phyloP scores from a whole-genome alignment of 2,888 invertebrate genomes.

The Hemithea aestivaria region DNA sequence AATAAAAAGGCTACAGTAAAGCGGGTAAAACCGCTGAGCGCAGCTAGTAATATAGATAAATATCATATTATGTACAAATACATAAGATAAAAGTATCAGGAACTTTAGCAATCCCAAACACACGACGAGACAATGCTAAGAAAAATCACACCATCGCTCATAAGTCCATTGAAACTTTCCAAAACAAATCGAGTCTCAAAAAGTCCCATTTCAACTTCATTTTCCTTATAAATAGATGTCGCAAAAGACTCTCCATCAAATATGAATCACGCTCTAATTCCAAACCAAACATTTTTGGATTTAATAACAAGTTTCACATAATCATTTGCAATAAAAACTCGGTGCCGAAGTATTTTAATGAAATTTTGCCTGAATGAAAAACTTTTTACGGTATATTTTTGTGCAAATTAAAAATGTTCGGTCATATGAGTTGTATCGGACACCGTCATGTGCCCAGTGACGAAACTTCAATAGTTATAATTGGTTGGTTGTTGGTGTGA shows the following conservation, averaged over 20 bases:
- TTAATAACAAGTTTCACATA: conserved; percentile 21
- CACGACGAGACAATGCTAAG: too few species aligned
- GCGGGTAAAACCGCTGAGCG: too few species aligned
- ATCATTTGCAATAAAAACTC: conserved; percentile 22
- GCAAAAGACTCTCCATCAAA: conserved; percentile 16
- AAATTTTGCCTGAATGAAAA: conserved; percentile 19
- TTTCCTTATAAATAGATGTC: conserved; percentile 12
- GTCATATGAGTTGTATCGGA: conserved; percentile 16
- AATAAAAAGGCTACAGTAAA: too few species aligned
- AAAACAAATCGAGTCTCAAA: neutral
- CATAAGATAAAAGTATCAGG: too few species aligned
- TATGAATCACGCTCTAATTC: conserved; percentile 17
- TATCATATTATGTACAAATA: too few species aligned
- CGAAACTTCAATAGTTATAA: neutral
- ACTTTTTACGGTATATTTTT: conserved; percentile 20
- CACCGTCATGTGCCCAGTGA: conserved; percentile 1
- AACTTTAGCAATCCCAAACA: too few species aligned
- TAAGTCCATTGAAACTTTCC: neutral
- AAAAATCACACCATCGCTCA: neutral
- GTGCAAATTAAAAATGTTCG: conserved; percentile 22
- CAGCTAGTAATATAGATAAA: too few species aligned
- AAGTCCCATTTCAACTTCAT: conserved; percentile 10
- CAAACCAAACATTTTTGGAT: conserved; percentile 19
- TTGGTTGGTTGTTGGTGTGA: neutral
- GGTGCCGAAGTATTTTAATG: conserved; percentile 18